Percentiles rank a stretch among this genome's conserved stretches.
Conservation (phyloP, 2,797 vertebrate species). For the Micromesistius poutassou region DNA sequence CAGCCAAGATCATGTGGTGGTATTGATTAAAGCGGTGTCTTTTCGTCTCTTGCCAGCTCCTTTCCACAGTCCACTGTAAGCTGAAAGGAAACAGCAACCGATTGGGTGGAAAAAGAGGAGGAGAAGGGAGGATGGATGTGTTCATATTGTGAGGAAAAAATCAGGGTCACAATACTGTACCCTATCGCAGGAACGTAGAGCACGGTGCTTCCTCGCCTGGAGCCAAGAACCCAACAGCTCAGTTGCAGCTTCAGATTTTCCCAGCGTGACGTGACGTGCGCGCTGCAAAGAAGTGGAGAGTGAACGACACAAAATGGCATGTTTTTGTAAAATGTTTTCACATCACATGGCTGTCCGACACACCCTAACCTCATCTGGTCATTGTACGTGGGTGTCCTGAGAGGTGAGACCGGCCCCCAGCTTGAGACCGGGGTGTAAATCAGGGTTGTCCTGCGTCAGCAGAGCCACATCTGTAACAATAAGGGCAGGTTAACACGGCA, state of each 20-base stretch:
- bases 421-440: constrained; percentile 60
- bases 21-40: constrained; percentile 68
- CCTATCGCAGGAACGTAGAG: constrained; percentile 29
- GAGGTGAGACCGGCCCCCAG: constrained; percentile 38
- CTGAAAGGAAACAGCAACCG: constrained; percentile 50
- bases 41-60: constrained; percentile 64
- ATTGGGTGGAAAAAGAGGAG: constrained; percentile 26
- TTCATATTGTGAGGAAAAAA: constrained; percentile 35
- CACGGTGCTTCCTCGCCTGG: constrained; percentile 40
- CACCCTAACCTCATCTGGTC: background rate
- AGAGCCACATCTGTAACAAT: constrained; percentile 72
- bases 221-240: constrained; percentile 31
- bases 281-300: background rate
- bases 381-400: constrained; percentile 43
- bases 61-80: constrained; percentile 55
- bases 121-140: constrained; percentile 35
- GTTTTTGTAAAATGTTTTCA: background rate
- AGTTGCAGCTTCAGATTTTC: background rate
- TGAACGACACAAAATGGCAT: background rate
- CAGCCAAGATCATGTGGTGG: constrained; percentile 60
- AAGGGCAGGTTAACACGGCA: constrained; percentile 63
- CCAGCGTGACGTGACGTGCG: background rate
- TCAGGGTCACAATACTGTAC: constrained; percentile 29
- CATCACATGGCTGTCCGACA: background rate
- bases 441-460: constrained; percentile 50